Evolutionary conservation across 2,888 invertebrate genomes (phyloP), one percentile per base, ranked within the genome.

Genomic region (Rhopalosiphum nymphaeae): DNA sequence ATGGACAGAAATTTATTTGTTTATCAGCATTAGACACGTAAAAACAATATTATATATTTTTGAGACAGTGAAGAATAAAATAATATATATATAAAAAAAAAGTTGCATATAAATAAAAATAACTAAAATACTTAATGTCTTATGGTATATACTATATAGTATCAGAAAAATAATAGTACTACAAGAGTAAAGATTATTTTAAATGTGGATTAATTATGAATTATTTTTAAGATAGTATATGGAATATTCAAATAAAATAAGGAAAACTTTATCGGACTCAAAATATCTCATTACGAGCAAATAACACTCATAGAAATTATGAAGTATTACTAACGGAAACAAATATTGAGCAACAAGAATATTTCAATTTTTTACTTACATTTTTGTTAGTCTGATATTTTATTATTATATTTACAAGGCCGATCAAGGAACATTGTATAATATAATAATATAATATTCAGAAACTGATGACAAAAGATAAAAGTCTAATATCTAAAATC

Each of bases 331-430:
- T 44, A 88, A 89, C 26, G 46, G 93, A 61, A 91, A 90, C 36
- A 57, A 94, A 91, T 91, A 94, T 94, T 94, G 94, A 94, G 94
- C 94, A 94, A 94, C 61, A 91, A 94, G 90, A 90, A 86, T 94
- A 67, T 91, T 61, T 94, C 29, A 42, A 94, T 67, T 61, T 57
- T 61, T 89, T 36, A 36, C 49, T 61, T 87, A 46, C 67, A 36
- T 61, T 86, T 85, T 61, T 92, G 57, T 89, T 44, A 13, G 49
- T 49, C 42, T 36, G 49, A 21, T 61, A 67, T 89, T 88, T 16
- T 44, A 92, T 67, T 49, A 49, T 46, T 78, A 92, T 61, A 61
- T 26, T 78, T 44, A 67, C 61, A 89, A 78, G 25, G 85, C 25
- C 7, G 29, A 53, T 88, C 49, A 67, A 92, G 53, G 44, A 89